These are phyloP conservation scores for Ammodramus savannarum DNA, from an alignment of 2,113 vertebrate species.

Conservation along the genomic window DNA sequence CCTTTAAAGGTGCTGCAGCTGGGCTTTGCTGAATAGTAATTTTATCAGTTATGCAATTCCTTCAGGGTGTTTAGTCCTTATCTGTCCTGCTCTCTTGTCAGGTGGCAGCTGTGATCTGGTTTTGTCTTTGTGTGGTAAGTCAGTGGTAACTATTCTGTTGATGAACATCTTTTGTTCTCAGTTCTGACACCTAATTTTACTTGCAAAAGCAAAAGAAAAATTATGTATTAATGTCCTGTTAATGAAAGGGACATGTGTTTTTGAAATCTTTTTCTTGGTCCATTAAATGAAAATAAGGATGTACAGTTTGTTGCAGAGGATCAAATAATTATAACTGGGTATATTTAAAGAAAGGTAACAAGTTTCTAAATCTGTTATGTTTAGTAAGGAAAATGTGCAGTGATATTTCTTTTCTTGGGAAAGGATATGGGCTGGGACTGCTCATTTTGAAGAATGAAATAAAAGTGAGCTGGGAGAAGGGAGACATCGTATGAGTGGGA, in stretches of 20 bases:
- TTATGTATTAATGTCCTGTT: not conserved
- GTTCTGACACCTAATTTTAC: not conserved
- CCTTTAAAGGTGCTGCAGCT: not conserved
- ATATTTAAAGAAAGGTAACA: not conserved
- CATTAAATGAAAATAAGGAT: not conserved
- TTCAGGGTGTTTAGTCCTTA: not conserved
- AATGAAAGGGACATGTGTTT: not conserved
- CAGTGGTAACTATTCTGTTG: not conserved
- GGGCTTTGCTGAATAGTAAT: not conserved
- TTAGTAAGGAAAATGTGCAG: not conserved
- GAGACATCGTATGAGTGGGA: not conserved
- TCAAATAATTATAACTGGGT: not conserved
- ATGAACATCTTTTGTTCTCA: not conserved
- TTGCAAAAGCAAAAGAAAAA: not conserved
- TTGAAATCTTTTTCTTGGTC: not conserved
- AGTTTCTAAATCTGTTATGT: not conserved
- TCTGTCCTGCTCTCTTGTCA: not conserved
- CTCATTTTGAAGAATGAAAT: not conserved
- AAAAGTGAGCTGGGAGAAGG: not conserved
- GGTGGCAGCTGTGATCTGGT: conserved; percentile 1
- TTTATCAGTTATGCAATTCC: not conserved
- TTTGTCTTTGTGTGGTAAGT: not conserved
- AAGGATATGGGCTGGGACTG: not conserved
- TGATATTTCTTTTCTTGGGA: not conserved
- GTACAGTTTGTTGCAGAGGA: not conserved